Conservation (phyloP, 2,888 invertebrate genomes). For the Erebia palarica region DNA sequence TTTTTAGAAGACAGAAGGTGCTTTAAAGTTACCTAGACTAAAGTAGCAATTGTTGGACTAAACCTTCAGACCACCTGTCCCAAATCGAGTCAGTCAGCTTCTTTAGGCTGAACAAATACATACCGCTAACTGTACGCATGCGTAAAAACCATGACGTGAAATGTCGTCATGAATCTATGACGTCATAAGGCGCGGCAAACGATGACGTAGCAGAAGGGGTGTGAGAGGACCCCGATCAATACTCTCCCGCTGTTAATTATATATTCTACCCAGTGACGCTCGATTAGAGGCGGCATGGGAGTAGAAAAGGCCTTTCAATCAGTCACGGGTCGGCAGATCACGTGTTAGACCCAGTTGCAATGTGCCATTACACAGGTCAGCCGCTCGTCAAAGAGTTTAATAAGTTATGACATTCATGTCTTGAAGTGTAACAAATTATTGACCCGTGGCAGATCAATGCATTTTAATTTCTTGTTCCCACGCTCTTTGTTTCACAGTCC, state of each 20-base stretch:
- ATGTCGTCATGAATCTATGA: conserved; percentile 32
- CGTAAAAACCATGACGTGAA: conserved; percentile 59
- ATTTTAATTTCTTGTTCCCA: conserved; percentile 29
- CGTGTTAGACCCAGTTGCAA: conserved; percentile 54
- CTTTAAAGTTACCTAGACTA: no score
- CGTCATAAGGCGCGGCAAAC: conserved; percentile 57
- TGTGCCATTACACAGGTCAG: conserved; percentile 59
- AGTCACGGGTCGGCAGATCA: conserved; percentile 69
- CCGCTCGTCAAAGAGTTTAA: conserved; percentile 55
- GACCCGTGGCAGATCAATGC: conserved; percentile 35
- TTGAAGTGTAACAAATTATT: conserved; percentile 41
- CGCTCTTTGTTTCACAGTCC: conserved; percentile 7
- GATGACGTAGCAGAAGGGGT: conserved; percentile 61
- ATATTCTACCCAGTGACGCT: conserved; percentile 67
- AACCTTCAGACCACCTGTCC: background rate
- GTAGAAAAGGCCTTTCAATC: conserved; percentile 61
- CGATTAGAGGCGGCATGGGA: conserved; percentile 56
- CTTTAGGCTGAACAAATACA: background rate
- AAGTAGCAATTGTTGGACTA: no score
- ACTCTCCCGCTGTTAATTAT: conserved; percentile 51
- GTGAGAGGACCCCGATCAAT: conserved; percentile 59
- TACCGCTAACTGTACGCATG: conserved; percentile 53
- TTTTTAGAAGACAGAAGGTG: no score
- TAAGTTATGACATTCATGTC: conserved; percentile 59
- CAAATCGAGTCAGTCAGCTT: background rate